These are phyloP conservation scores for Lucilia sericata DNA, from an alignment of 1,140 invertebrate species.

Conservation along the genomic window DNA sequence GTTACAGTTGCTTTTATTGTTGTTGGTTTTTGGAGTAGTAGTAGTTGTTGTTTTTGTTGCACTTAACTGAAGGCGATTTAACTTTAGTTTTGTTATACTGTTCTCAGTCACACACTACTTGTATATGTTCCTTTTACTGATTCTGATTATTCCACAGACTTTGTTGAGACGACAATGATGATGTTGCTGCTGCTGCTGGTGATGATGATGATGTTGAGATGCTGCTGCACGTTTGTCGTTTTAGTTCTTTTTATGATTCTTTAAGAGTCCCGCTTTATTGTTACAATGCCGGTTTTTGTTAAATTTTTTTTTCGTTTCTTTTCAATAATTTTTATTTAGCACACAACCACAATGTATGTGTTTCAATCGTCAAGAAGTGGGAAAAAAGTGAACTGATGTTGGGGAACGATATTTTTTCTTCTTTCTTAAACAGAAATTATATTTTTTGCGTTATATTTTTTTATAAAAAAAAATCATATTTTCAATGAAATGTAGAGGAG, in stretches of 20 bases:
- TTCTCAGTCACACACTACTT: not conserved
- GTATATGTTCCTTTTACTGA: not conserved
- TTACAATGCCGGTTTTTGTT: conserved; percentile 38
- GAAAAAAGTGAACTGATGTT: not conserved
- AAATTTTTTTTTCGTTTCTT: not conserved
- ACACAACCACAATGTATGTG: conserved; percentile 13
- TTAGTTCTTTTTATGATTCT: conserved; percentile 23
- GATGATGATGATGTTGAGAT: conserved; percentile 25
- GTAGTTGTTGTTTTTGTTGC: conserved; percentile 3
- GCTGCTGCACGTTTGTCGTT: conserved; percentile 40
- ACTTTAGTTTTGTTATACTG: not conserved
- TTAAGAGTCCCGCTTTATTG: conserved; percentile 33
- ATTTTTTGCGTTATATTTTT: not conserved
- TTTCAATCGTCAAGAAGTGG: not conserved
- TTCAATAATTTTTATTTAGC: not conserved
- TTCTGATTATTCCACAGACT: not conserved
- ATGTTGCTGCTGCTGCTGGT: not conserved
- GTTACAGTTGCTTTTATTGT: conserved; percentile 1
- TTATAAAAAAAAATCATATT: not conserved
- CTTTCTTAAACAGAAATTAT: not conserved
- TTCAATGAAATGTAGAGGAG: not conserved
- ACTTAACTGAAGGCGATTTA: conserved; percentile 13
- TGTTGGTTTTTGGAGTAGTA: not conserved
- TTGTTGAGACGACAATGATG: not conserved
- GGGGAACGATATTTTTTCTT: not conserved